Evolutionary conservation across 2,797 vertebrate genomes (phyloP).

Genomic region (Muscicapa striata): DNA sequence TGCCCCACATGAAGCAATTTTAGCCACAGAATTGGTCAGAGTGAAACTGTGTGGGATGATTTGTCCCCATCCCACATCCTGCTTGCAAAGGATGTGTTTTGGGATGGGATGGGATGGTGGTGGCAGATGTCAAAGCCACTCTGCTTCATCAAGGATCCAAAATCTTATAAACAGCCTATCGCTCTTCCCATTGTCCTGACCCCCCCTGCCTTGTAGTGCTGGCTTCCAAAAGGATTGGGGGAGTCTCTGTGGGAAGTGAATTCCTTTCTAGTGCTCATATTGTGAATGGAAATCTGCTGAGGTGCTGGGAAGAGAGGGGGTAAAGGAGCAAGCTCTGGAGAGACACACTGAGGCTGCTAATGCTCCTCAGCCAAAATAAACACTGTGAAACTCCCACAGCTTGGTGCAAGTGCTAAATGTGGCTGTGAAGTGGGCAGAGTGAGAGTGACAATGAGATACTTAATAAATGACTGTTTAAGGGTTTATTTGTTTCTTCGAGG

Average conservation of each 20-base stretch:
- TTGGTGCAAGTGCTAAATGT: neutral
- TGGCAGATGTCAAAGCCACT: neutral
- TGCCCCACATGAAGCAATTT: neutral
- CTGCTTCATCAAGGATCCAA: neutral
- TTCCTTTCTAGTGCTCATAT: neutral
- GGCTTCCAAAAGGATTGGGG: neutral
- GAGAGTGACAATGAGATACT: conserved; percentile 10
- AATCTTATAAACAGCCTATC: neutral
- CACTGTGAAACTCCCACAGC: neutral
- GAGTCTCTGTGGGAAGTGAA: neutral
- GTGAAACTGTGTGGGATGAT: neutral
- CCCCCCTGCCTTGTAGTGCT: neutral
- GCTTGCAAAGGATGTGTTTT: neutral
- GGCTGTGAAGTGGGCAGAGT: neutral
- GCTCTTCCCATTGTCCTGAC: neutral
- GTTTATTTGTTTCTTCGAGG: neutral
- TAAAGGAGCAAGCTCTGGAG: neutral
- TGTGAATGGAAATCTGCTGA: neutral
- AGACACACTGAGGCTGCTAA: neutral
- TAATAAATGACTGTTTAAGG: neutral
- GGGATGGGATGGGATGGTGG: too few species aligned
- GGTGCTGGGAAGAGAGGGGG: neutral
- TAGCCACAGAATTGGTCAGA: neutral
- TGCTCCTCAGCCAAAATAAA: conserved; percentile 10
- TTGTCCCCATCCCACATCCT: neutral